Percentiles rank a stretch among this genome's conserved stretches.
Evolutionary conservation across 2,888 invertebrate genomes (phyloP).

Genomic region (Himalopsyche anomala): DNA sequence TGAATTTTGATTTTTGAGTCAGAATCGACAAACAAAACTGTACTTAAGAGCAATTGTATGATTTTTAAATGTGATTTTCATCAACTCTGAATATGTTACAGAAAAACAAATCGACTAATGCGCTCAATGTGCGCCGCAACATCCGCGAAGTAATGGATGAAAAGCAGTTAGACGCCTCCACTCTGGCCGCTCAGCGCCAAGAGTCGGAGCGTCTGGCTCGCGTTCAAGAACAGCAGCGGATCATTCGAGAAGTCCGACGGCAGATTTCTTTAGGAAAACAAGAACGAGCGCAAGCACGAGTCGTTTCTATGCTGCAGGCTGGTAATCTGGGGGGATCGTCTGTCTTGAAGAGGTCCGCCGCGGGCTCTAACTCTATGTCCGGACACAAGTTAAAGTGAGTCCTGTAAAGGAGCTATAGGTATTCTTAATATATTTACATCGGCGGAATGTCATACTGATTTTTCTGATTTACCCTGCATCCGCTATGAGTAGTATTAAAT

Average conservation of each 20-base stretch:
- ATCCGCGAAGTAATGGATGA: conserved; percentile 96
- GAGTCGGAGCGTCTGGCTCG: conserved; percentile 92
- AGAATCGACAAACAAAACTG: too few species aligned
- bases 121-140: conserved; percentile 86
- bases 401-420: too few species aligned
- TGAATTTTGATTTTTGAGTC: too few species aligned
- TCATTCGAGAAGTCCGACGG: conserved; percentile 88
- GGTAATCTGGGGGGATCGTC: conserved; percentile 77
- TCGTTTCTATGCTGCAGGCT: conserved; percentile 82
- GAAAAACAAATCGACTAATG: conserved; percentile 70
- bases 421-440: too few species aligned
- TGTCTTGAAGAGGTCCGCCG: conserved; percentile 71
- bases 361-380: background rate
- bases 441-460: too few species aligned
- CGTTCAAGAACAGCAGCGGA: conserved; percentile 90
- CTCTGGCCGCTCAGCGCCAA: conserved; percentile 93
- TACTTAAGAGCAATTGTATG: background rate
- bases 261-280: conserved; percentile 86
- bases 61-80: background rate
- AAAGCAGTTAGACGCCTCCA: conserved; percentile 93
- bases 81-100: conserved; percentile 67
- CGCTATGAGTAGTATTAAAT: too few species aligned
- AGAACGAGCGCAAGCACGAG: conserved; percentile 83
- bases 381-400: conserved; percentile 54
- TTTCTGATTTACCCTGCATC: too few species aligned